Evolutionary conservation across 2,888 invertebrate genomes (phyloP).

Genomic region (Empis stercorea): DNA sequence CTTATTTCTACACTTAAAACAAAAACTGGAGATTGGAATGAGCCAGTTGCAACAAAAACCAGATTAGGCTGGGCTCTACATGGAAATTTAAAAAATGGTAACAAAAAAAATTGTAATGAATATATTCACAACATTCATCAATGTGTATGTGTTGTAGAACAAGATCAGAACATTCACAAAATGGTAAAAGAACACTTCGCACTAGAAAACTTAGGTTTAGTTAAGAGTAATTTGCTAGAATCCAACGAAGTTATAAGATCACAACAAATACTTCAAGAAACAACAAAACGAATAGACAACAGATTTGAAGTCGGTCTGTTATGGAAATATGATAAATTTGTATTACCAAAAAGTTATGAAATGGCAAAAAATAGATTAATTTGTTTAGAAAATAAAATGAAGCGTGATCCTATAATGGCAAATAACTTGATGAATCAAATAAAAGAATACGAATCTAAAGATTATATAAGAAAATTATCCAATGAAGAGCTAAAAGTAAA

Average conservation of each 20-base stretch:
- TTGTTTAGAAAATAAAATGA: slow-evolving; percentile 8
- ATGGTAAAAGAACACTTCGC: neutral
- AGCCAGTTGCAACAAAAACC: neutral
- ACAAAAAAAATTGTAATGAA: neutral
- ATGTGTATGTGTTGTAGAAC: neutral
- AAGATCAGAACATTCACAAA: neutral
- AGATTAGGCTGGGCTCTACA: neutral
- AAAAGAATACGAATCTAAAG: neutral
- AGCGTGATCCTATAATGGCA: slow-evolving; percentile 3
- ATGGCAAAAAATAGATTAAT: slow-evolving; percentile 7
- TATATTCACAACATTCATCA: neutral
- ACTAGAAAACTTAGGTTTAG: neutral
- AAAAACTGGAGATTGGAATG: neutral
- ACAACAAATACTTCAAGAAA: slow-evolving; percentile 1
- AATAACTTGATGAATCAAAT: slow-evolving; percentile 2
- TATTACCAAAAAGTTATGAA: slow-evolving; percentile 9
- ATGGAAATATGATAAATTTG: slow-evolving; percentile 8
- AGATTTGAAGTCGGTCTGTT: slow-evolving; percentile 8
- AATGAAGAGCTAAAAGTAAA: neutral
- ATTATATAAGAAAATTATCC: neutral
- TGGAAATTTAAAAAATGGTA: too few species aligned
- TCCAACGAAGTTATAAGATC: neutral
- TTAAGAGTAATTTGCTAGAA: neutral
- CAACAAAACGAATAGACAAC: slow-evolving; percentile 3
- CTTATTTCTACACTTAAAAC: neutral